Percentiles rank a stretch among this genome's conserved stretches.
These are phyloP conservation scores for Herpailurus yagouaroundi DNA, from an alignment of 2,113 vertebrate species.

Conservation along the genomic window DNA sequence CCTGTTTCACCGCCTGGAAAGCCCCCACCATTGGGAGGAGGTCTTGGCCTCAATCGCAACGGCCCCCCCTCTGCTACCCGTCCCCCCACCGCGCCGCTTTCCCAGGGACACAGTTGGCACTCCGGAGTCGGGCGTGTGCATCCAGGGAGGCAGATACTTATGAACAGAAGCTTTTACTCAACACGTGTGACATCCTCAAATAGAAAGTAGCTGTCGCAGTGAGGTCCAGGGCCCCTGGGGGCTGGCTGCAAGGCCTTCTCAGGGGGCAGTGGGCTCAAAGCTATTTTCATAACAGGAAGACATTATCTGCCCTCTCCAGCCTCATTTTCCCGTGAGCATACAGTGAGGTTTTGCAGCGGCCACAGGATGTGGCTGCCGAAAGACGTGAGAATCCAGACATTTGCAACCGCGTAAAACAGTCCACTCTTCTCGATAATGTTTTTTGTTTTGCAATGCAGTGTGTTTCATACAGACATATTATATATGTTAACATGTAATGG, in stretches of 20 bases:
- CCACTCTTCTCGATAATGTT: fast-evolving
- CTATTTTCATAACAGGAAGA: background rate
- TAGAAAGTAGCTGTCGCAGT: fast-evolving
- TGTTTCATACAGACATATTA: background rate
- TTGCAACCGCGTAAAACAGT: too few relatives aligned
- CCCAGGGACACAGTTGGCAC: background rate
- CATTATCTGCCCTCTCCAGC: background rate
- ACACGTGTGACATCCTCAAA: background rate
- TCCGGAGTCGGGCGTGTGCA: background rate
- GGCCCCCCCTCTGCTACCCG: background rate
- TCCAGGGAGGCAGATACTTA: too few relatives aligned
- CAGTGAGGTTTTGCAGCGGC: background rate
- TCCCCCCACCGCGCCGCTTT: background rate
- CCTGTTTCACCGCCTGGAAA: background rate
- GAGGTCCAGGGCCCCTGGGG: background rate
- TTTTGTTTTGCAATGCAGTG: background rate
- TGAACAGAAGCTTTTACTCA: background rate
- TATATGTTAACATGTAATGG: too few relatives aligned
- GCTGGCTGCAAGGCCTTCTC: background rate
- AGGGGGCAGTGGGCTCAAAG: background rate
- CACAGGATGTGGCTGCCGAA: fast-evolving
- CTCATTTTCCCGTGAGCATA: background rate
- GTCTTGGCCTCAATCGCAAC: background rate
- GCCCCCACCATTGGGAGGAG: background rate
- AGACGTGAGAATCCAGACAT: fast-evolving